Base-by-base conservation (phyloP, 92 coral and sea anemone species). In the Epizoanthus illoricatus region DNA sequence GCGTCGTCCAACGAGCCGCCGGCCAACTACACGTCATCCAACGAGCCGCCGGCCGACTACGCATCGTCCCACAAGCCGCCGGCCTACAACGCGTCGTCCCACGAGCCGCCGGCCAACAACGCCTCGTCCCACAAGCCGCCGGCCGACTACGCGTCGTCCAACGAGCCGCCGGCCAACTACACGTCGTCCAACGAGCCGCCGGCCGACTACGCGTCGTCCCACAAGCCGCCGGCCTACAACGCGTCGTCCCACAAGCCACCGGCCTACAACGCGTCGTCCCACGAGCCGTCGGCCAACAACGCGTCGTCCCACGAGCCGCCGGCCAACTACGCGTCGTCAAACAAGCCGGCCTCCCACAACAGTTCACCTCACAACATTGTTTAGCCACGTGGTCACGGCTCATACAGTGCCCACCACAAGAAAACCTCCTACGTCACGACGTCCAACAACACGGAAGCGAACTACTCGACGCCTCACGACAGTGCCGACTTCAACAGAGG, bases 321-420 rank as follows among this genome's bases (percentile, higher is more conserved):
- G 69, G 40, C 69, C 69, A 16, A 65, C 42, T 4, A 65, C 55
- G 55, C 74, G 74, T 42, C 74, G 19, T 41, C 55, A 47, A 7
- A 69, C 54, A 2, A 69, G 52, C 7, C 69, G 20, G 5, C 73
- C 54, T 10, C 73, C 52, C 11, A 68, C 73, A 19, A 68, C 67
- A 17, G 17, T 39, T 55, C 80, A 28, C 18, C 24, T 74, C n/a
- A 58, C 57, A 40, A 76, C 81, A 76, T 3, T 76, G 58, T 76
- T 62, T 40, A 76, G 71, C 59, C 81, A 61, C 23, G 69, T 76
- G 3, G 81, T 69, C 20, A 21, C 24, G 7, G 59, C 58, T 2
- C 1, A 60, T 7, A 59, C 71, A 19, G 52, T 7, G n/a, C 81
- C 81, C 13, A 62, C 70, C 10, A 18, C 81, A 60, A 42, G 1